Percentiles rank a stretch among this genome's conserved stretches.
These are phyloP conservation scores for Potorous gilbertii DNA, from an alignment of 2,797 vertebrate species.

Conservation along the genomic window DNA sequence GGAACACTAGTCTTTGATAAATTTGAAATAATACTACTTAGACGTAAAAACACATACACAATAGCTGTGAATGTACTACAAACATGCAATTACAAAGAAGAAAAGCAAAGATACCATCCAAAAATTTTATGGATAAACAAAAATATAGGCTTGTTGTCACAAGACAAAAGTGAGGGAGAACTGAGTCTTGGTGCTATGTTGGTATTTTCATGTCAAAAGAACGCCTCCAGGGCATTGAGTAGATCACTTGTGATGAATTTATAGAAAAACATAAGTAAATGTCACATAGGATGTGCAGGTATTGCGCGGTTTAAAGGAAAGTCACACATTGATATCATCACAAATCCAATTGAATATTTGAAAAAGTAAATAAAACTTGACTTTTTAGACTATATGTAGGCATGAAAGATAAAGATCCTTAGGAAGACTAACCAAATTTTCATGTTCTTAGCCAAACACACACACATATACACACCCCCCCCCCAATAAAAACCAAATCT, in stretches of 20 bases:
- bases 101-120: neutral
- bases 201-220: neutral
- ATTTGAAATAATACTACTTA: neutral
- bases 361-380: neutral
- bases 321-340: neutral
- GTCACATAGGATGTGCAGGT: neutral
- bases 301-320: neutral
- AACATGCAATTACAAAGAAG: neutral
- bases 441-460: neutral
- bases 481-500: too few relatives aligned
- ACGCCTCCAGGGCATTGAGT: neutral
- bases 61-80: neutral
- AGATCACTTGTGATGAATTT: neutral
- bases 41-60: neutral
- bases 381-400: neutral
- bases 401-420: neutral
- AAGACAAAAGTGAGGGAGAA: neutral
- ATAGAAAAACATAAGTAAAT: neutral
- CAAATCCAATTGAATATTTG: neutral
- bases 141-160: neutral
- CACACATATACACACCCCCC: neutral
- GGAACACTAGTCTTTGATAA: neutral
- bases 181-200: neutral
- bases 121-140: neutral
- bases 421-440: neutral